Base-by-base conservation (phyloP, 2,888 invertebrate genomes). In the Griposia aprilina region DNA sequence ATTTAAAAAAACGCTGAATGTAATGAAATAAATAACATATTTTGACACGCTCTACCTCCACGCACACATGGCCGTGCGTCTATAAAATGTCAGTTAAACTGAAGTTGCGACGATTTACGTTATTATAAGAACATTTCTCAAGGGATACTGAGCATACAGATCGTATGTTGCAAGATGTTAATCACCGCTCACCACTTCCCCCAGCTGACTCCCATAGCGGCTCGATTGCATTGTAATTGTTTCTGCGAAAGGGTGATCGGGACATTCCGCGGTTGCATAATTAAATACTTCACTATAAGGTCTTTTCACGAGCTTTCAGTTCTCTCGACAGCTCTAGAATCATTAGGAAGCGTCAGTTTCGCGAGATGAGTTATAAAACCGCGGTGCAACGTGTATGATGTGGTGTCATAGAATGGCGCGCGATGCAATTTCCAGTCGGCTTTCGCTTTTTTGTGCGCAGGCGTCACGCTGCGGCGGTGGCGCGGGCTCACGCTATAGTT, bases 371-470 rank as follows among this genome's bases (percentile, higher is more conserved):
- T 80, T 79, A 81, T 75, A 74, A 66, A 67, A 72, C 62, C 52
- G 74, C 81, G 77, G 80, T 84, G 80, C 83, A 84, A 82, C 82
- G 77, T 86, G 72, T 85, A 78, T 83, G 83, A 76, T 82, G 82
- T 78, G 78, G 74, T 81, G 85, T 86, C 78, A 82, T 87, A 83
- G 82, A 88, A 74, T 79, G 80, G 82, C 80, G 88, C 84, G 87
- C 89, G 89, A 83, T 93, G 95, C 93, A 94, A 90, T 90, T 95
- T 94, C 93, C 93, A 93, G 92, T 91, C 88, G 91, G 95, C 96
- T 96, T 96, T 96, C 96, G 96, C 95, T 96, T 96, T 96, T 93
- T 94, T 92, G 90, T 91, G 86, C 78, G 86, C 87, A 86, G 83
- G 86, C 91, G 90, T 87, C 89, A 88, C 88, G 91, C 87, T 86